Evolutionary conservation across 1,140 invertebrate species (phyloP).

Genomic region (Aphaenogaster rudis): DNA sequence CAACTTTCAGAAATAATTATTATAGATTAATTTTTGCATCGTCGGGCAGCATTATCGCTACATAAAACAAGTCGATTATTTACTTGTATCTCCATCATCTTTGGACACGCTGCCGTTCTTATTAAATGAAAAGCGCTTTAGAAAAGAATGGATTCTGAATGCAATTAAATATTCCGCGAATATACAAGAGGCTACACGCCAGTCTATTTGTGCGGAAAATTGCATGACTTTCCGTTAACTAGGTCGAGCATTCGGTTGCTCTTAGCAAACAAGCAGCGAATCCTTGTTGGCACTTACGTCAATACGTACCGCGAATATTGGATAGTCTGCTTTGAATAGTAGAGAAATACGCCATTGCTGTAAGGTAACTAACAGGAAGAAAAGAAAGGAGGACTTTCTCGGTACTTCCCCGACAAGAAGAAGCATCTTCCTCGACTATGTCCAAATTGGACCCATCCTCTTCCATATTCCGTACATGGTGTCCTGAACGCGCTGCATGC

Average conservation of each 20-base stretch:
- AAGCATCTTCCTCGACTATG: conserved; percentile 7
- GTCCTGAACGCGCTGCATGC: neutral
- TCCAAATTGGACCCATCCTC: conserved; percentile 50
- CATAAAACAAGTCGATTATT: conserved; percentile 28
- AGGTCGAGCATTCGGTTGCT: conserved; percentile 42
- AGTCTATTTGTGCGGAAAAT: conserved; percentile 39
- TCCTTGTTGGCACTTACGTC: conserved; percentile 55
- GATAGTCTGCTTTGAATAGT: conserved; percentile 63
- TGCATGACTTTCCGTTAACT: conserved; percentile 46
- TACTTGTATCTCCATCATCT: neutral
- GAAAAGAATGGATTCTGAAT: conserved; percentile 25
- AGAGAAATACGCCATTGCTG: conserved; percentile 23
- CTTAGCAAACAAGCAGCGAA: conserved; percentile 49
- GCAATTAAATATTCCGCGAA: conserved; percentile 48
- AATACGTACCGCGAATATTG: conserved; percentile 60
- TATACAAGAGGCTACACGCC: neutral
- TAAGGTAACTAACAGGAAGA: conserved; percentile 34
- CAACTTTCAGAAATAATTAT: neutral
- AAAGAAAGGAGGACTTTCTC: conserved; percentile 20
- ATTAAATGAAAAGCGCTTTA: conserved; percentile 19
- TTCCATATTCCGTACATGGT: conserved; percentile 45
- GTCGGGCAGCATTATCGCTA: neutral
- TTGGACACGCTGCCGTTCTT: neutral
- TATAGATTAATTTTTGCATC: conserved; percentile 13
- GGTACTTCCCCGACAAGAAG: conserved; percentile 27